Conservation (phyloP, 2,113 vertebrate species). For the Charadrius vociferus region DNA sequence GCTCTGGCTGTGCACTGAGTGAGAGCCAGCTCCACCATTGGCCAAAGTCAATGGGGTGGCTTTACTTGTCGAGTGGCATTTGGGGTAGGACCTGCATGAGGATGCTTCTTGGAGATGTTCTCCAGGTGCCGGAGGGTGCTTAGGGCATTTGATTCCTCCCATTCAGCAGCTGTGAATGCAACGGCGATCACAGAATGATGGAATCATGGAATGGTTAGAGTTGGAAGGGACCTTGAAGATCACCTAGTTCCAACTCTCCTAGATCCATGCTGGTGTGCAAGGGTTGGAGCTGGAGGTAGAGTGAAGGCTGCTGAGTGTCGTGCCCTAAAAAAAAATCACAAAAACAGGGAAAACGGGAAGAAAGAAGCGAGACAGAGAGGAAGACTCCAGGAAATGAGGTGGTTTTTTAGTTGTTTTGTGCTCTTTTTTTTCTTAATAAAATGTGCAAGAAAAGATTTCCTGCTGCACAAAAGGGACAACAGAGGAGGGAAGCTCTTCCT, state of each 20-base stretch:
- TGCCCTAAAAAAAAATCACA: neutral
- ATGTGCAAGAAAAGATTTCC: conserved; percentile 47
- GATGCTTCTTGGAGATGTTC: neutral
- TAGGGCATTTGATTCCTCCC: neutral
- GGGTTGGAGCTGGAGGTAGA: neutral
- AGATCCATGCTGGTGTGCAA: neutral
- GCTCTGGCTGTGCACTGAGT: neutral
- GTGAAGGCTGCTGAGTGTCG: neutral
- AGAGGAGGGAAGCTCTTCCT: conserved; percentile 51
- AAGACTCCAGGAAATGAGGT: conserved; percentile 43
- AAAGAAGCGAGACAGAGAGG: neutral
- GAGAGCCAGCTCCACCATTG: neutral
- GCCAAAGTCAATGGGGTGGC: neutral
- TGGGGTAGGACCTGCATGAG: neutral
- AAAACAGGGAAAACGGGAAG: neutral
- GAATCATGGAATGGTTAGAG: neutral
- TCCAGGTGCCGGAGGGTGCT: neutral
- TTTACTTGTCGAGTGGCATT: neutral
- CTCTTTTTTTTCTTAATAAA: neutral
- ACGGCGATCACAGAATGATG: neutral
- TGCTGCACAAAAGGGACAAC: neutral
- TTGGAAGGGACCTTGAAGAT: neutral
- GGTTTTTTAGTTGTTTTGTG: neutral
- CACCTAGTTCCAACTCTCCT: neutral
- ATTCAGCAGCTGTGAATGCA: neutral